These are phyloP conservation scores for Hydrozoanthus tunicans DNA, from an alignment of 64 coral and sea anemone genomes.

Conservation along the genomic window DNA sequence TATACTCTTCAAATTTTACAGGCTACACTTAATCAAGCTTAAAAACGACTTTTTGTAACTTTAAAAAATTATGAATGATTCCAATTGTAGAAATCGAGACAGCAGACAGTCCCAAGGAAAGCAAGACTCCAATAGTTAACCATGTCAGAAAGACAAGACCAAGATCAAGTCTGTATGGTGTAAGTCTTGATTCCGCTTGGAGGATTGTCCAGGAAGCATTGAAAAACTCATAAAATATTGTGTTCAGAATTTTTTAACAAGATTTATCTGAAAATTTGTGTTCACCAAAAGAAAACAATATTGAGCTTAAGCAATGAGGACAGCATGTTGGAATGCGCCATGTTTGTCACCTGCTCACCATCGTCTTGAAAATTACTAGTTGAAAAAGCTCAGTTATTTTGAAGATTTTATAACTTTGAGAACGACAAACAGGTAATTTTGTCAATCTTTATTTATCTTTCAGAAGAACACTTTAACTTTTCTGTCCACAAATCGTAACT, in stretches of 20 bases:
- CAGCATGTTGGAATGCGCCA: too few relatives aligned
- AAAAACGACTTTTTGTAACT: neutral
- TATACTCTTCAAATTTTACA: too few relatives aligned
- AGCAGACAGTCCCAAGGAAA: neutral
- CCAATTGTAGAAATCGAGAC: neutral
- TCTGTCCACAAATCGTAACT: too few relatives aligned
- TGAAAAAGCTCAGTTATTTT: too few relatives aligned
- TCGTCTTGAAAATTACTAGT: too few relatives aligned
- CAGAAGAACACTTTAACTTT: too few relatives aligned
- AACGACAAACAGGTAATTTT: too few relatives aligned
- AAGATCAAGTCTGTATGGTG: conserved; percentile 10
- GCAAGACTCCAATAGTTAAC: neutral
- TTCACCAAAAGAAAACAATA: neutral
- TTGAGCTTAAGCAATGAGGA: neutral
- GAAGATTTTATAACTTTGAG: too few relatives aligned
- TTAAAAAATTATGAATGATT: neutral
- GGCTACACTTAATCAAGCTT: too few relatives aligned
- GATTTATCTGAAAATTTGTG: neutral
- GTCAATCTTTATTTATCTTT: too few relatives aligned
- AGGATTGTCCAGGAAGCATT: neutral
- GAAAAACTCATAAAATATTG: neutral
- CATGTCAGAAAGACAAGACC: conserved; percentile 14
- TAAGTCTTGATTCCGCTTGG: neutral
- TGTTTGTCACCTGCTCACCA: too few relatives aligned
- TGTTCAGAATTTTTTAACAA: neutral